These are phyloP conservation scores for Spodoptera frugiperda DNA, from an alignment of 1,140 invertebrate species.

Conservation along the genomic window DNA sequence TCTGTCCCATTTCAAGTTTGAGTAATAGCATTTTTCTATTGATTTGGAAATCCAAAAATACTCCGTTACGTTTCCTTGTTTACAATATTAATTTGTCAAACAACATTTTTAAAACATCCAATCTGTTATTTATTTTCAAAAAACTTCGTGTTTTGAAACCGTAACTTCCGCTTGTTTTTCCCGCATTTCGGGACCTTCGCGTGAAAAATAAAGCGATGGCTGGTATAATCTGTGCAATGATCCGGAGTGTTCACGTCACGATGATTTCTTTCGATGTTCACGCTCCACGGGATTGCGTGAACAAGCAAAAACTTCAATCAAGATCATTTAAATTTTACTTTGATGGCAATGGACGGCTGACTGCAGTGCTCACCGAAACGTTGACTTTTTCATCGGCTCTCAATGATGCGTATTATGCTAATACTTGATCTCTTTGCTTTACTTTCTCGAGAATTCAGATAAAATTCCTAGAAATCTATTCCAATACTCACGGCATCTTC, in stretches of 20 bases:
- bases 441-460: too few relatives aligned
- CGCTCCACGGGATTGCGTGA: conserved; percentile 44
- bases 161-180: conserved; percentile 68
- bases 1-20: too few relatives aligned
- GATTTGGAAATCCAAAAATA: not conserved
- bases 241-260: conserved; percentile 43
- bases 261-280: conserved; percentile 48
- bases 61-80: too few relatives aligned
- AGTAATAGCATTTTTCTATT: not conserved
- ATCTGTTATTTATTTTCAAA: not conserved
- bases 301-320: conserved; percentile 32
- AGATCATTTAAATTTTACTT: conserved; percentile 40
- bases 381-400: not conserved
- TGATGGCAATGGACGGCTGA: conserved; percentile 19
- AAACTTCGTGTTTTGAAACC: conserved; percentile 46
- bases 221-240: conserved; percentile 52
- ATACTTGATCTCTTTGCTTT: too few relatives aligned
- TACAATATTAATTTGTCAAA: not conserved
- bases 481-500: too few relatives aligned
- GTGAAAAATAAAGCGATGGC: conserved; percentile 50
- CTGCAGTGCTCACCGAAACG: not conserved
- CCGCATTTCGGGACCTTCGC: conserved; percentile 46
- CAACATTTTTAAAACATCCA: not conserved
- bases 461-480: too few relatives aligned
- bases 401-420: not conserved